phyloP scores from a whole-genome alignment of 2,797 vertebrate species.

The Apodemus agrarius region DNA sequence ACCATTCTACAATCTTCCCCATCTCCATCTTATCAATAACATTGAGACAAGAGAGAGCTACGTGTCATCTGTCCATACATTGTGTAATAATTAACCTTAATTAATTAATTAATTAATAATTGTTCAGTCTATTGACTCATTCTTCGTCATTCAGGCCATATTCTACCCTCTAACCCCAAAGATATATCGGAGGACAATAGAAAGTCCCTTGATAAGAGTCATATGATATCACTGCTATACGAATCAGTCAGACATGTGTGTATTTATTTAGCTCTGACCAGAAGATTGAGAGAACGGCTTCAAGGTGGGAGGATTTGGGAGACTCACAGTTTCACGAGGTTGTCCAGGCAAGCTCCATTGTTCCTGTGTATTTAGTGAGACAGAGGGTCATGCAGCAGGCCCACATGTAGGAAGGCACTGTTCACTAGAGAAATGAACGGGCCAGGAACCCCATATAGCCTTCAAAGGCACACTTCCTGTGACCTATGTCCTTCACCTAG shows the following conservation, averaged over 20 bases:
- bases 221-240: background rate
- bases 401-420: background rate
- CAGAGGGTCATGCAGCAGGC: background rate
- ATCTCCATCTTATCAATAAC: background rate
- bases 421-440: background rate
- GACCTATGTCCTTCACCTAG: background rate
- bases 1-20: background rate
- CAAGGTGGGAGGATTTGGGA: no score
- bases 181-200: conserved; percentile 22
- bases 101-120: conserved; percentile 17
- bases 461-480: background rate
- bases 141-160: conserved; percentile 20
- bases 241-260: background rate
- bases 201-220: background rate
- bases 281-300: background rate
- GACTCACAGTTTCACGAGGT: background rate
- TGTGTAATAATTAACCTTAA: background rate
- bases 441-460: no score
- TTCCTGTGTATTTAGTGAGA: no score
- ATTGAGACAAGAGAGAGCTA: background rate
- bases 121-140: background rate
- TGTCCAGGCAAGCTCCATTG: background rate
- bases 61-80: background rate
- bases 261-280: background rate
- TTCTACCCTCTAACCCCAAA: background rate